phyloP scores from a whole-genome alignment of 2,888 invertebrate genomes.

The Gandaritis pyraliata region DNA sequence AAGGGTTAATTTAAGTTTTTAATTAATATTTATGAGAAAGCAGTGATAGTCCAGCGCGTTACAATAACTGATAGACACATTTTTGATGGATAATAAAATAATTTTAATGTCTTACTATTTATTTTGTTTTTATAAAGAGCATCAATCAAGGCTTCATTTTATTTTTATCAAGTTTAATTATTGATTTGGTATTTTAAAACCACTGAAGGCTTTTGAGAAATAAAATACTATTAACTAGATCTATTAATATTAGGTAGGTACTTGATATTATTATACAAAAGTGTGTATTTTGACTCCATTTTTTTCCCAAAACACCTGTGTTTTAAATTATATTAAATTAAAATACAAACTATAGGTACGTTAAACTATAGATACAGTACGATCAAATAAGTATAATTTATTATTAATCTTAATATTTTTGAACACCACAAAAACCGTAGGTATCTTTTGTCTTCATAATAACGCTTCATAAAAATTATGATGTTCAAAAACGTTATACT shows the following conservation, averaged over 20 bases:
- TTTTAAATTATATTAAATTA: slow-evolving; percentile 14
- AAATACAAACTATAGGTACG: slow-evolving; percentile 6
- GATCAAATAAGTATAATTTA: slow-evolving; percentile 23
- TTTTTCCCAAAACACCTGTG: slow-evolving; percentile 10
- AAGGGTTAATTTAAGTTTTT: slow-evolving; percentile 34
- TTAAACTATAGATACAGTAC: slow-evolving; percentile 27
- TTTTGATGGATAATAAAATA: too few species aligned
- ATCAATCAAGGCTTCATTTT: too few species aligned
- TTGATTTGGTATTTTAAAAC: too few species aligned
- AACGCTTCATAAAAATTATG: slow-evolving; percentile 14
- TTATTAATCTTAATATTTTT: slow-evolving; percentile 18
- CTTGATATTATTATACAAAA: neutral
- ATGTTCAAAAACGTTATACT: slow-evolving; percentile 49
- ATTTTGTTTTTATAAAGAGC: too few species aligned
- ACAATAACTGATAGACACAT: slow-evolving; percentile 10
- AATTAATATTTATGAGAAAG: slow-evolving; percentile 33
- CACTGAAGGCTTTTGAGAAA: too few species aligned
- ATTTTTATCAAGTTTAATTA: too few species aligned
- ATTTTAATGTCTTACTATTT: too few species aligned
- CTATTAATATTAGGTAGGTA: neutral
- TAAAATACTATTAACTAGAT: neutral
- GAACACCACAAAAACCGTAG: slow-evolving; percentile 17
- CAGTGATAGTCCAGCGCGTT: slow-evolving; percentile 39
- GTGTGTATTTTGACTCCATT: slow-evolving; percentile 1
- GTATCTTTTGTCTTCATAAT: neutral